Base-by-base conservation (phyloP, 2,113 vertebrate genomes). In the Nothoprocta pentlandii region DNA sequence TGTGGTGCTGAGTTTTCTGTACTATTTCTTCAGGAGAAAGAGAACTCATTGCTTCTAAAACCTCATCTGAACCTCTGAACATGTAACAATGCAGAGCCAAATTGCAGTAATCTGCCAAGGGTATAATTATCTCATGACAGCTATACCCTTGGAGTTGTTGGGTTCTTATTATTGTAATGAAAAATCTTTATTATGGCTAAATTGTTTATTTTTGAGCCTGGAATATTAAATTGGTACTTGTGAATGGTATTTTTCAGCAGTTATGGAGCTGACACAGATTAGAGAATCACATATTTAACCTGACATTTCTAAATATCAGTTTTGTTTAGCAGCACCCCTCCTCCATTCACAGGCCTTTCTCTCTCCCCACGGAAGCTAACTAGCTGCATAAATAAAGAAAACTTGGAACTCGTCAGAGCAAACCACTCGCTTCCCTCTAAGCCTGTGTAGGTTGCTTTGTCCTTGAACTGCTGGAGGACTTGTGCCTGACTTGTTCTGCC, bases 101-200 rank as follows among this genome's bases (percentile, higher is more conserved):
- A 97, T 95, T 95, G 94, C 94, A 93, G 95, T 94, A 92, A 95
- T 95, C 93, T 90, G 88, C 94, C 92, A 92, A 64, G 90, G 94
- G 90, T 95, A 47, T 95, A 96, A 95, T 97, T 97, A 96, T 92
- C 93, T 94, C 25, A 14, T 94, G 95, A 95, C 95, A 96, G 96
- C 95, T 95, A 16, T 94, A 95, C 92, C 96, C 96, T 95, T 95
- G 95, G 90, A 96, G 85, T 97, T 92, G 92, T 81, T 96, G 80
- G 88, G 84, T 90, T 95, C 92, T 95, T 93, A 90, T 73, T 96
- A 91, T 96, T 94, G 92, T 91, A 96, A 93, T 95, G 94, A 93
- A 96, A 96, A 96, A 94, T 95, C 90, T 95, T 93, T 95, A 93
- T 94, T 96, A 77, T 94, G 92, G 83, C 78, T 95, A 92, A 95